Base-by-base conservation (phyloP, 2,888 invertebrate genomes). In the Catocala fraxini region DNA sequence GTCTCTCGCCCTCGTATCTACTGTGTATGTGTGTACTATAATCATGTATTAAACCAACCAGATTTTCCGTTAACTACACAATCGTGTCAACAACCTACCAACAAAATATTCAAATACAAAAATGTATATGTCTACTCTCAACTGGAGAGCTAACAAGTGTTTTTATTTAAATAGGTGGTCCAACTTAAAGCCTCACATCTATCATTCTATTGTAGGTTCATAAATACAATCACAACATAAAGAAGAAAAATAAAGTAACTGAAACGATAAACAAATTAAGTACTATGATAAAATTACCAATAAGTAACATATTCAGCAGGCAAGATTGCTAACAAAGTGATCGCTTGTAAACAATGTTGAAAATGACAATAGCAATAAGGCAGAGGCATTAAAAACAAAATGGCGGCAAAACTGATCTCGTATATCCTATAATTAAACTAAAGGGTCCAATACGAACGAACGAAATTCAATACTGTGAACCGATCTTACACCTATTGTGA, bases 401-500 rank as follows among this genome's bases (percentile, higher is more conserved):
- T 85, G 82, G 85, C 83, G 76, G 71, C 66, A 66, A 81, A 83
- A 68, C 76, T 78, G 68, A 68, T 74, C 61, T 71, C 60, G 70
- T 75, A 71, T 81, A 83, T 83, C 75, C 80, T 86, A 85, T 77
- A 73, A 74, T 74, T 80, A 81, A 69, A 68, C 70, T 63, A 55
- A 11, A 58, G 5, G 5, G 77, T 85, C 78, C 76, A 81, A 85
- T 82, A 65, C 77, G 73, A 77, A 79, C 74, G 68, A 80, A 81
- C 72, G 65, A 73, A 76, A 82, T 70, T 65, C 78, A 87, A 91
- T 90, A 89, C 89, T 90, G 89, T 80, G 83, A 87, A 86, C 83
- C 85, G 79, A 88, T 81, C 85, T 83, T 89, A 88, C 41, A 81
- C 63, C 83, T 86, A 88, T 77, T 82, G 78, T 80, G 82, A 84